These are phyloP conservation scores for Ibycter americanus DNA, from an alignment of 2,797 vertebrate species.

Conservation along the genomic window DNA sequence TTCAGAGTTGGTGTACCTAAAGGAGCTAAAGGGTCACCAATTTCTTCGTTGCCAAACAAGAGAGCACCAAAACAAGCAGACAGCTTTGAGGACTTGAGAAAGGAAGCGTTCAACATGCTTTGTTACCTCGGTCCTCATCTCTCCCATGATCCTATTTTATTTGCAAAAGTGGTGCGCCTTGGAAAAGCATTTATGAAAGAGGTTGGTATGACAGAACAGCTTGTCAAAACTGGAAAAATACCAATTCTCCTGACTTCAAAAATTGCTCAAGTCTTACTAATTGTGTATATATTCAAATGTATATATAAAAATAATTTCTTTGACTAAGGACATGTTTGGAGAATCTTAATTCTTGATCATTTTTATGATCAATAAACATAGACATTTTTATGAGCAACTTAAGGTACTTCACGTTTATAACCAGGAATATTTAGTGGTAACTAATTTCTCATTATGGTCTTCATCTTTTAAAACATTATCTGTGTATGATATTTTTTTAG, in stretches of 20 bases:
- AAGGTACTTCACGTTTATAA: not conserved
- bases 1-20: conserved; percentile 92
- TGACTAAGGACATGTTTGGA: not conserved
- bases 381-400: not conserved
- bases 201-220: conserved; percentile 77
- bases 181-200: conserved; percentile 99
- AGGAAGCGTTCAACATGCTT: conserved; percentile 94
- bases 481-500: not conserved
- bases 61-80: conserved; percentile 89
- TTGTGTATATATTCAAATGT: not conserved
- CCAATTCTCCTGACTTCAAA: not conserved
- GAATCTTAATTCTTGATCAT: not conserved
- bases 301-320: not conserved
- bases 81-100: conserved; percentile 89
- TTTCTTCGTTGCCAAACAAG: conserved; percentile 84
- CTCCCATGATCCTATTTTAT: conserved; percentile 93
- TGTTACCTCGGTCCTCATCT: conserved; percentile 96
- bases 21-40: conserved; percentile 88
- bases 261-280: not conserved
- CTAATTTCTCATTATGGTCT: not conserved
- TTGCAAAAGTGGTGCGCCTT: conserved; percentile 94
- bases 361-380: not conserved
- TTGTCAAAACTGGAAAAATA: not conserved
- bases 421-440: not conserved
- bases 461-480: not conserved